Conservation (phyloP, 2,797 vertebrate genomes). For the Cossypha heuglini region DNA sequence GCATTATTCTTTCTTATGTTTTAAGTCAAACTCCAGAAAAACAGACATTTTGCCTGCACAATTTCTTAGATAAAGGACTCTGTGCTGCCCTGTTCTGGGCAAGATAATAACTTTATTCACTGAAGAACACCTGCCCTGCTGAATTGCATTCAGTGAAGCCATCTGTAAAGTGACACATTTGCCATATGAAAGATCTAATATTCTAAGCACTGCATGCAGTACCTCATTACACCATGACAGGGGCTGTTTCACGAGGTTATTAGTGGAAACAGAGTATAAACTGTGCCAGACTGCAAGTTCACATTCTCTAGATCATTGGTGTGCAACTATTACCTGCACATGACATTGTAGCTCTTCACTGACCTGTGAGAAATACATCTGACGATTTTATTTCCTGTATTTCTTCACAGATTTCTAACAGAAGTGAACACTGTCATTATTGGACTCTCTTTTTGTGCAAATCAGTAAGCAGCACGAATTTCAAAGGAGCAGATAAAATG, state of each 20-base stretch:
- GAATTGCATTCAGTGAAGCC: not conserved
- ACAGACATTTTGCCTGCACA: not conserved
- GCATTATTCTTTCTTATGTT: not conserved
- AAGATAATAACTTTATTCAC: not conserved
- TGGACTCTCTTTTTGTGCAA: not conserved
- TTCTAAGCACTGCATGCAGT: not conserved
- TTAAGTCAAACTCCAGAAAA: not conserved
- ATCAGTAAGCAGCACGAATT: not conserved
- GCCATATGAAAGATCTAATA: not conserved
- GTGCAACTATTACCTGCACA: not conserved
- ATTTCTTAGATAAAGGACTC: not conserved
- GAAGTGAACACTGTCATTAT: not conserved
- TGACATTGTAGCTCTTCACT: not conserved
- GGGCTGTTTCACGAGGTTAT: not conserved
- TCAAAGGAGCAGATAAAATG: not conserved
- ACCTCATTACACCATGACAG: fast-evolving
- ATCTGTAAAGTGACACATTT: not conserved
- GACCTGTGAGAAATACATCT: not conserved
- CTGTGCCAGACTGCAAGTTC: not conserved
- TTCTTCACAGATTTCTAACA: not conserved
- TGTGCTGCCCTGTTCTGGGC: not conserved
- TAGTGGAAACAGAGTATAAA: not conserved
- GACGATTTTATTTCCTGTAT: not conserved
- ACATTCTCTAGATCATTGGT: not conserved
- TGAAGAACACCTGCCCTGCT: not conserved